phyloP scores from a whole-genome alignment of 2,888 invertebrate genomes.

The Chouioia cunea region DNA sequence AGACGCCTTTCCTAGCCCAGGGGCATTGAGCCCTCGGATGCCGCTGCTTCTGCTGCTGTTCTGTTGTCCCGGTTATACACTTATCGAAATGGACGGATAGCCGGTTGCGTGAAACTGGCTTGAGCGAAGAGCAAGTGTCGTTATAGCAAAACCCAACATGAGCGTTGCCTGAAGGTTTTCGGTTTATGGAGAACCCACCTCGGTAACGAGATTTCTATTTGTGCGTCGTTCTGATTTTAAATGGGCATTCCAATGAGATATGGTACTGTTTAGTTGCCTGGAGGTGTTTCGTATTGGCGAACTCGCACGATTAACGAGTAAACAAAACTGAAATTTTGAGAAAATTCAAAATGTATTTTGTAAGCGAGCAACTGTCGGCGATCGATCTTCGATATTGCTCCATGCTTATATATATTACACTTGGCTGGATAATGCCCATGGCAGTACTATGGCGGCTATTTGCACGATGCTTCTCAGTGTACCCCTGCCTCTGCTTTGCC shows the following conservation, averaged over 20 bases:
- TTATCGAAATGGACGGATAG: conserved; percentile 16
- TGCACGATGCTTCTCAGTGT: conserved; percentile 22
- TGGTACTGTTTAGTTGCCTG: too few relatives aligned
- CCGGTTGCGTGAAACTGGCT: conserved; percentile 29
- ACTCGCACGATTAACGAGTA: too few relatives aligned
- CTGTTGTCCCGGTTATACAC: too few relatives aligned
- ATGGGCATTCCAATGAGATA: too few relatives aligned
- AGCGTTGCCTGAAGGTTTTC: neutral
- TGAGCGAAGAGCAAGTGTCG: conserved; percentile 35
- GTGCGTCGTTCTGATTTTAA: neutral
- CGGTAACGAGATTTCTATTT: neutral
- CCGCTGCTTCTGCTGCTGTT: neutral
- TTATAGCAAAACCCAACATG: conserved; percentile 11
- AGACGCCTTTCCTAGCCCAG: conserved; percentile 66
- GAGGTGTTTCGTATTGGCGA: too few relatives aligned
- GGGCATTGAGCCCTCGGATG: conserved; percentile 55
- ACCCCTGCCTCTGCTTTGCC: too few relatives aligned
- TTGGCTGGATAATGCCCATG: neutral
- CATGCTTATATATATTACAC: too few relatives aligned
- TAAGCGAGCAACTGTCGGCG: neutral
- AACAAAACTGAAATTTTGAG: too few relatives aligned
- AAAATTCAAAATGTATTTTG: conserved; percentile 8
- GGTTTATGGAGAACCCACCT: neutral
- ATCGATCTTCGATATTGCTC: too few relatives aligned
- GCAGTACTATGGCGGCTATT: neutral